Conservation (phyloP, 53 echinoderm and acorn worm genomes). For the Paelopatides confundens region DNA sequence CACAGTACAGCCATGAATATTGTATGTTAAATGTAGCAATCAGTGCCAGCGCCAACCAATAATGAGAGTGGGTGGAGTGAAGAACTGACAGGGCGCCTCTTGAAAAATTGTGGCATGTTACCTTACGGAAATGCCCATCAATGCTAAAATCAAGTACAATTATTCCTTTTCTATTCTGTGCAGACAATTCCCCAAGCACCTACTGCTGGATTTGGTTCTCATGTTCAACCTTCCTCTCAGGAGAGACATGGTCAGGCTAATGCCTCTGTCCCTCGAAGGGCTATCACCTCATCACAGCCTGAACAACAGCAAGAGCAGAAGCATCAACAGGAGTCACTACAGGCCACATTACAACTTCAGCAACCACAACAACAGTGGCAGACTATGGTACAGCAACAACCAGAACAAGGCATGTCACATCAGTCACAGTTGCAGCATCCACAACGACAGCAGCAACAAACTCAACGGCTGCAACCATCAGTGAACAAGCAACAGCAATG, state of each 20-base stretch:
- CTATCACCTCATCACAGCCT: constrained; percentile 7
- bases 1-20: no score
- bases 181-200: no score
- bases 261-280: constrained; percentile 27
- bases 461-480: not conserved
- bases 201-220: constrained; percentile 33
- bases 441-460: not conserved
- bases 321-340: not conserved
- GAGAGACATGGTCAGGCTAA: constrained; percentile 3
- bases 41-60: no score
- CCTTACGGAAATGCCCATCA: no score
- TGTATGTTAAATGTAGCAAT: no score
- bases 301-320: not conserved
- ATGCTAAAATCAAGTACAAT: no score
- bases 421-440: constrained; percentile 33
- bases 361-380: constrained; percentile 46
- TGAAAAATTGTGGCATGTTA: no score
- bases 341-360: no score
- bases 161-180: no score
- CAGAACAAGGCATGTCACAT: constrained; percentile 26
- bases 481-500: no score
- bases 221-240: constrained; percentile 31
- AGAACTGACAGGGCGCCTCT: no score
- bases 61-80: no score
- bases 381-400: constrained; percentile 6